phyloP scores from a whole-genome alignment of 2,113 vertebrate species.

The Pristiophorus japonicus region DNA sequence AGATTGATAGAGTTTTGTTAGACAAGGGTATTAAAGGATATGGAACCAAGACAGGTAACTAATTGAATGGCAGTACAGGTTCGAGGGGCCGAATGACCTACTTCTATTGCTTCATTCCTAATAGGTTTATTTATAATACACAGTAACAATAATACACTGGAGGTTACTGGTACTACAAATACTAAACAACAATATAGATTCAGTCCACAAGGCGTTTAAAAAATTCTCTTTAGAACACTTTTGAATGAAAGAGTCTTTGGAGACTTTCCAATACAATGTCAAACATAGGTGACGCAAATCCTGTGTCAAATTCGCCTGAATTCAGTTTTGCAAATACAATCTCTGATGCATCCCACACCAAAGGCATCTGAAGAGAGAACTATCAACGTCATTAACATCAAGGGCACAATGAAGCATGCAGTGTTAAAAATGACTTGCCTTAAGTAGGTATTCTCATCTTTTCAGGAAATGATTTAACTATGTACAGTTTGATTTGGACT shows the following conservation, averaged over 20 bases:
- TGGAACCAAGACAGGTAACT: neutral
- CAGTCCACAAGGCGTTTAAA: neutral
- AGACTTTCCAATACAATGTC: neutral
- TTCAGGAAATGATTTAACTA: neutral
- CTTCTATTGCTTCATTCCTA: neutral
- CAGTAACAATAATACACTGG: too few species aligned
- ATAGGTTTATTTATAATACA: neutral
- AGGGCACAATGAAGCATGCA: neutral
- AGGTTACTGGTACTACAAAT: neutral
- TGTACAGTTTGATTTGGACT: neutral
- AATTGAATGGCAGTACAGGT: neutral
- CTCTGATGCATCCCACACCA: neutral
- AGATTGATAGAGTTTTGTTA: neutral
- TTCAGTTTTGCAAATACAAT: neutral
- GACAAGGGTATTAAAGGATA: neutral
- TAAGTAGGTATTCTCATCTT: neutral
- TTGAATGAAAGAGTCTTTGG: neutral
- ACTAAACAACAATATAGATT: neutral
- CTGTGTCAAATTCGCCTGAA: neutral
- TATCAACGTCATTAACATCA: neutral
- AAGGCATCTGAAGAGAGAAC: neutral
- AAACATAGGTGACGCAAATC: neutral
- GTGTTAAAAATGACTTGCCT: neutral
- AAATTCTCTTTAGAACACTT: neutral
- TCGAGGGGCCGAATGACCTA: neutral